Percentiles rank a stretch among this genome's conserved stretches.
Evolutionary conservation across 2,113 vertebrate species (phyloP).

Genomic region (Myodes glareolus): DNA sequence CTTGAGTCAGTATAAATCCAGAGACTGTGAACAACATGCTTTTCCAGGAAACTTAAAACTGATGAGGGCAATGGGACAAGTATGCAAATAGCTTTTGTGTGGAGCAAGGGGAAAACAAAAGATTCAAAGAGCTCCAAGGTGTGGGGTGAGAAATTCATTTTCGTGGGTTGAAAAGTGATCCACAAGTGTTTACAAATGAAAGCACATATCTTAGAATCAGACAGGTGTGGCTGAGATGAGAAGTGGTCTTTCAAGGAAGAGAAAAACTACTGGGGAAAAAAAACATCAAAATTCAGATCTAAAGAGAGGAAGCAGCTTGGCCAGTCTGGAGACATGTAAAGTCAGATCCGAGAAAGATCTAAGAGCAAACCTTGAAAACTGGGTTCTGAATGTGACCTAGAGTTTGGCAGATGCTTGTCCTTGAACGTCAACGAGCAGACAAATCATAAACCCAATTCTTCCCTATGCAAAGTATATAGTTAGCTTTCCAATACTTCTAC

Average conservation of each 20-base stretch:
- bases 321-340: accelerated
- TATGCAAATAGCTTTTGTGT: background rate
- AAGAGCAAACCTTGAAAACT: background rate
- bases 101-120: background rate
- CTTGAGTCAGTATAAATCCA: background rate
- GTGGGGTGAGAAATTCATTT: background rate
- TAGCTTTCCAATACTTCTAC: background rate
- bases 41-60: background rate
- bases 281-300: background rate
- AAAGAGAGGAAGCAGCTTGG: background rate
- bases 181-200: background rate
- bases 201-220: background rate
- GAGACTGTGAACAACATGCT: background rate
- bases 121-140: background rate
- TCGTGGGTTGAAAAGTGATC: background rate
- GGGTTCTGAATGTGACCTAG: background rate
- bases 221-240: background rate
- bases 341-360: background rate
- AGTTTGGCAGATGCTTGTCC: too few relatives aligned
- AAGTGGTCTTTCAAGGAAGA: background rate
- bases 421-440: background rate
- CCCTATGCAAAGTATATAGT: background rate
- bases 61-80: background rate
- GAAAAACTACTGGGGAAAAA: too few relatives aligned
- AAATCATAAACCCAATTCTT: background rate